Base-by-base conservation (phyloP, 2,797 vertebrate genomes). In the Phoebastria nigripes region DNA sequence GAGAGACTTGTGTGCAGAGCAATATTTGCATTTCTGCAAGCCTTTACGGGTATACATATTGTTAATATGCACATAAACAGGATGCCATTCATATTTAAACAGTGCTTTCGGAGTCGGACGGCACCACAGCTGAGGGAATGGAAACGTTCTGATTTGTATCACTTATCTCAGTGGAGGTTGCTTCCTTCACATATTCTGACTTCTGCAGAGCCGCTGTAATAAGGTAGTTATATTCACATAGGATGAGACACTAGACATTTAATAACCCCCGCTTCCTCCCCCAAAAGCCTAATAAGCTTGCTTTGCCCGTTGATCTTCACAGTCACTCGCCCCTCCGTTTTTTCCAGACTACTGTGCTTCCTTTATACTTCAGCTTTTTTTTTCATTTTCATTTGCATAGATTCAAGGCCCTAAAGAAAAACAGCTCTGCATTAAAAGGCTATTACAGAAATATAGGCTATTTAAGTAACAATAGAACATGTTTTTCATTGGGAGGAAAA, bases 11-110 rank as follows among this genome's bases (percentile, higher is more conserved):
- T 94, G 73, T 83, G 87, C 79, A 39, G 82, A 93, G 92, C 51
- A 95, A 15, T 91, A 94, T 96, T 94, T 96, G 96, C 94, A 95
- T 95, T 89, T 93, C 69, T 91, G 87, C 87, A 71, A 92, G 89
- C 69, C 59, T 96, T 96, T 95, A 87, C 26, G 86, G 89, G 81
- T 87, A 74, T 69, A 78, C 84, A 89, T 93, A 95, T 89, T 96
- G 96, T 78, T 96, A 96, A 96, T 92, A 92, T 8, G 3, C 95
- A 89, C 92, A 96, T 93, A 96, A 96, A 97, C 92, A 92, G 94
- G 92, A 95, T 94, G 94, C 92, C 84, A 94, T 97, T 96, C 93
- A 92, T 95, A 96, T 96, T 96, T 95, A 96, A 96, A 93, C 87
- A 95, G 92, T 20, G 81, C 82, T 93, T 93, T 96, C 35, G 77